Evolutionary conservation across 2,113 vertebrate genomes (phyloP), one percentile per base, ranked within the genome.

Genomic region (Aptenodytes patagonicus): DNA sequence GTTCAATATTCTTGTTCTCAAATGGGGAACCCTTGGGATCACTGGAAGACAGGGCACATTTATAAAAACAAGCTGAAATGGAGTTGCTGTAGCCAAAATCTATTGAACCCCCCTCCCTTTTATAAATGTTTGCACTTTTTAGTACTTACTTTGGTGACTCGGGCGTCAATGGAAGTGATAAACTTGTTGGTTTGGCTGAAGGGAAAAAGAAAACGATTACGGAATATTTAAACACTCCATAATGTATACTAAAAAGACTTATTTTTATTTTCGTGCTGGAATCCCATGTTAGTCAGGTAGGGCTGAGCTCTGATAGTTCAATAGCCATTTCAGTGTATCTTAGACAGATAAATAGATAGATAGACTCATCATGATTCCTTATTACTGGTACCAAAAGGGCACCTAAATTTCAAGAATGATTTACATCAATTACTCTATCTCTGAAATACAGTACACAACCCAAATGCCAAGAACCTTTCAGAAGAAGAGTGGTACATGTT

Each of bases 111-210:
- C 99, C 99, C 99, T 99, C 99, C 98, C 98, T 98, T 98, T 98
- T 97, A 98, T 93, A 98, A 97, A 98, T 98, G 97, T 97, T 98
- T 99, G 98, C 99, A 98, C 98, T 98, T 99, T 98, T 98, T 98
- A 98, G 98, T 99, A 99, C 99, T 99, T 99, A 99, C 99, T 99
- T 99, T 99, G 99, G 99, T 99, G 99, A 99, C 98, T 99, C 99
- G 91, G 99, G 99, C 90, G 99, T 99, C 99, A 99, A 98, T 98
- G 99, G 99, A 99, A 99, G 99, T 98, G 99, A 99, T 99, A 99
- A 99, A 99, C 98, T 99, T 98, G 99, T 99, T 99, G 99, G 99
- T 99, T 99, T 99, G 98, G 99, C 99, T 99, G 99, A 97, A 99
- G 98, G 95, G 99, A 98, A 99, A 98, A 70, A 93, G 60, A 97